These are phyloP conservation scores for Thamnophis sirtalis DNA, from an alignment of 2,113 vertebrate genomes.

Conservation along the genomic window DNA sequence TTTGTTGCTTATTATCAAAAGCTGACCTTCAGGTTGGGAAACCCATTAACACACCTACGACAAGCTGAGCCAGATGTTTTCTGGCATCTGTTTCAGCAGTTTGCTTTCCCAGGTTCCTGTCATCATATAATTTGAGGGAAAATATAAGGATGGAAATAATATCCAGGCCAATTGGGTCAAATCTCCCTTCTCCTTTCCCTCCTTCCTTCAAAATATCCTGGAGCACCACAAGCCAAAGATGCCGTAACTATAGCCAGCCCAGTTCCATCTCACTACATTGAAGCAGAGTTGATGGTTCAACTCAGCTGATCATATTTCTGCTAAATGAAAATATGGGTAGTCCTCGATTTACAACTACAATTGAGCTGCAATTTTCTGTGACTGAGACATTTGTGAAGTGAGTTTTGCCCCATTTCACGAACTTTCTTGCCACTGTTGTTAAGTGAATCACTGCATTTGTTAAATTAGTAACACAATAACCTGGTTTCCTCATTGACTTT, in stretches of 20 bases:
- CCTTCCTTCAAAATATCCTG: background rate
- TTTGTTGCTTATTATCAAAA: background rate
- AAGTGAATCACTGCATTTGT: background rate
- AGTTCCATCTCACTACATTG: background rate
- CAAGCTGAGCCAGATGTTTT: background rate
- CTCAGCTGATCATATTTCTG: background rate
- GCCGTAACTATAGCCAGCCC: slow-evolving; percentile 1
- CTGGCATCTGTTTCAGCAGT: background rate
- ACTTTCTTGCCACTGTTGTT: background rate
- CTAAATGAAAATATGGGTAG: background rate
- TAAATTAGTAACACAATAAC: background rate
- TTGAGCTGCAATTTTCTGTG: background rate
- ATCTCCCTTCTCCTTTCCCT: background rate
- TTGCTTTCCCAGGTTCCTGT: background rate
- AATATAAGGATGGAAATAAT: slow-evolving; percentile 16
- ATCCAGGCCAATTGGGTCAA: background rate
- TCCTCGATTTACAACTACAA: background rate
- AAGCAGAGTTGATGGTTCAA: background rate
- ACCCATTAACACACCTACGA: background rate
- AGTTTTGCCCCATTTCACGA: background rate
- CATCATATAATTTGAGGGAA: background rate
- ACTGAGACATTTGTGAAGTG: background rate
- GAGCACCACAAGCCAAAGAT: background rate
- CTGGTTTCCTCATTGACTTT: background rate
- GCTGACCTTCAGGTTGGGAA: background rate